These are phyloP conservation scores for Monochamus saltuarius DNA, from an alignment of 1,140 invertebrate genomes.

Conservation along the genomic window DNA sequence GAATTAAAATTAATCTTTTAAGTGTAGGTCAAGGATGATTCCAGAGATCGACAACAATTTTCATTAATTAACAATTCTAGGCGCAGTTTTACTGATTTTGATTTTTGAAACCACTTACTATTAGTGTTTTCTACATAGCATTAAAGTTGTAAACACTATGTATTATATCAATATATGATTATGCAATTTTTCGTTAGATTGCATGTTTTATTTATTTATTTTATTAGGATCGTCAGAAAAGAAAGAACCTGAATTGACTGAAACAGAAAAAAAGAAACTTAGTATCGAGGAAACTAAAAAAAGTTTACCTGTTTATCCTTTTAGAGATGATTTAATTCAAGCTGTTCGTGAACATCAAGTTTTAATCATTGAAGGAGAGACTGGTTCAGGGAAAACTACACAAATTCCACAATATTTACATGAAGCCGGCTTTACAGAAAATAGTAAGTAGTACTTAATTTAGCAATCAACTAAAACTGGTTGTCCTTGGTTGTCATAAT, in stretches of 20 bases:
- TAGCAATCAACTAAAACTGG: constrained; percentile 45
- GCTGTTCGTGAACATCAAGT: constrained; percentile 89
- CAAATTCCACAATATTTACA: constrained; percentile 98
- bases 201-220: constrained; percentile 17
- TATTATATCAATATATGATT: too few relatives aligned
- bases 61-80: too few relatives aligned
- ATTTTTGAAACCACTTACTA: too few relatives aligned
- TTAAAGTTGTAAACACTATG: too few relatives aligned
- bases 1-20: too few relatives aligned
- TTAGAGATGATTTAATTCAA: constrained; percentile 83
- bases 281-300: constrained; percentile 90
- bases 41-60: too few relatives aligned
- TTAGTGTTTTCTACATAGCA: too few relatives aligned
- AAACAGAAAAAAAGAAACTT: constrained; percentile 74
- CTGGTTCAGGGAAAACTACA: constrained; percentile 97
- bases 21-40: too few relatives aligned
- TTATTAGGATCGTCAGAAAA: constrained; percentile 39
- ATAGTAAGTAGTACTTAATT: constrained; percentile 60
- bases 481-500: too few relatives aligned
- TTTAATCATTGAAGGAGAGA: constrained; percentile 95
- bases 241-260: constrained; percentile 61
- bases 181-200: not conserved
- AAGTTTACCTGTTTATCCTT: constrained; percentile 93
- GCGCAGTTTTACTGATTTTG: too few relatives aligned
- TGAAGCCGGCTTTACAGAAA: constrained; percentile 84